These are phyloP conservation scores for Bilobella aurantiaca DNA, from an alignment of 1,140 invertebrate species.

Conservation along the genomic window DNA sequence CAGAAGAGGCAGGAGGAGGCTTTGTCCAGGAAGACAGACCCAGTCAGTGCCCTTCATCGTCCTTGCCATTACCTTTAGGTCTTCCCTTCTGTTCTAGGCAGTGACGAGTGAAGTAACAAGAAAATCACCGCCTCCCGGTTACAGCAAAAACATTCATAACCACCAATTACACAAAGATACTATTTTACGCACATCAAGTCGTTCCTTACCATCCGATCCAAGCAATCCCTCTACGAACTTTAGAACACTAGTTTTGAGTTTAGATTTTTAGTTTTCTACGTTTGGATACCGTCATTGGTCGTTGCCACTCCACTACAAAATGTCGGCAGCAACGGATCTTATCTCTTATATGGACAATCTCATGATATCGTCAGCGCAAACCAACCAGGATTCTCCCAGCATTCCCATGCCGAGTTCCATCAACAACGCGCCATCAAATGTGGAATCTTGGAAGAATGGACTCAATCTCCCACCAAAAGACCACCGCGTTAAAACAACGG, in stretches of 20 bases:
- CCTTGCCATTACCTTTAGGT: not conserved
- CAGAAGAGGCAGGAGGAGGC: not conserved
- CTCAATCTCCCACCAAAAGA: conserved; percentile 93
- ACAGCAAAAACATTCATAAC: not conserved
- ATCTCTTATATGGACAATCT: not conserved
- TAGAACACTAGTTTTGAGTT: no score
- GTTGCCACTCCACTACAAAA: not conserved
- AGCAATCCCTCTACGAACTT: no score
- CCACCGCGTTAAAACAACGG: conserved; percentile 87
- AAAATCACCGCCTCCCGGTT: no score
- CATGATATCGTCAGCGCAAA: not conserved
- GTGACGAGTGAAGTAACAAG: not conserved
- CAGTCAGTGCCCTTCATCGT: not conserved
- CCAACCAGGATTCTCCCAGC: not conserved
- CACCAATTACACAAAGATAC: not conserved
- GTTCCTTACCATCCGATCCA: no score
- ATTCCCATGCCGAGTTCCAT: not conserved
- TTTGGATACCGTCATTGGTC: not conserved
- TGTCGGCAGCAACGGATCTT: not conserved
- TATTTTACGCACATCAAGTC: no score
- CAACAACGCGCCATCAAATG: not conserved
- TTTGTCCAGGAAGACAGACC: not conserved
- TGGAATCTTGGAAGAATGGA: conserved; percentile 91
- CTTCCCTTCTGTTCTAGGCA: not conserved
- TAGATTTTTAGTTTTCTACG: not conserved